Conservation (phyloP, 2,113 vertebrate genomes). For the Thymallus thymallus region DNA sequence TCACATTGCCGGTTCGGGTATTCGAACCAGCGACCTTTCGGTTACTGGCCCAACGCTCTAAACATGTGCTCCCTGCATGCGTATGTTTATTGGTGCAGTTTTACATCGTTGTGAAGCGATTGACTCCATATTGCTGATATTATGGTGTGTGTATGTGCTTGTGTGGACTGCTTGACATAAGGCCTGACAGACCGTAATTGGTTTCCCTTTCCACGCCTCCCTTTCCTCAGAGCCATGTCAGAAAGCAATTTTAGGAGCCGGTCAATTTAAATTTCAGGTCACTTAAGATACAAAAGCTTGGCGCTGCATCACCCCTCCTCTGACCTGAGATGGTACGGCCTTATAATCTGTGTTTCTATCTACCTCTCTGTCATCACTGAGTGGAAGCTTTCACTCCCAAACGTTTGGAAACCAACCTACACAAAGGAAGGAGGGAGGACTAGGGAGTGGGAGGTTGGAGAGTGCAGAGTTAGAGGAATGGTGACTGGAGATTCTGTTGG, state of each 20-base stretch:
- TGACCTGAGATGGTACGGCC: slow-evolving; percentile 39
- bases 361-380: slow-evolving; percentile 21
- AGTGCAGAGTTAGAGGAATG: background rate
- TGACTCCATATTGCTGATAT: slow-evolving; percentile 1
- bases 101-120: background rate
- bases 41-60: too few species aligned
- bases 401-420: slow-evolving; percentile 39
- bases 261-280: slow-evolving; percentile 73
- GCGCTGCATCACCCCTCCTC: slow-evolving; percentile 38
- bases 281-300: slow-evolving; percentile 57
- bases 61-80: slow-evolving; percentile 3
- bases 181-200: slow-evolving; percentile 71
- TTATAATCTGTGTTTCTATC: slow-evolving; percentile 55
- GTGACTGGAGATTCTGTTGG: background rate
- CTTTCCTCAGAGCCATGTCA: slow-evolving; percentile 53
- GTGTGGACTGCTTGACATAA: too few species aligned
- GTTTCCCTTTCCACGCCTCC: slow-evolving; percentile 64
- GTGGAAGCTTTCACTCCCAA: slow-evolving; percentile 36
- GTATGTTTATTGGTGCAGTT: slow-evolving; percentile 7
- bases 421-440: slow-evolving; percentile 26
- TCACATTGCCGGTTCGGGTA: too few species aligned
- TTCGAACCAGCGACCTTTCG: too few species aligned
- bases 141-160: slow-evolving; percentile 33
- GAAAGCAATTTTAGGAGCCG: slow-evolving; percentile 69
- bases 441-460: slow-evolving; percentile 16